Evolutionary conservation across 2,113 vertebrate genomes (phyloP), one percentile per base, ranked within the genome.

Genomic region (Heliornis fulica): DNA sequence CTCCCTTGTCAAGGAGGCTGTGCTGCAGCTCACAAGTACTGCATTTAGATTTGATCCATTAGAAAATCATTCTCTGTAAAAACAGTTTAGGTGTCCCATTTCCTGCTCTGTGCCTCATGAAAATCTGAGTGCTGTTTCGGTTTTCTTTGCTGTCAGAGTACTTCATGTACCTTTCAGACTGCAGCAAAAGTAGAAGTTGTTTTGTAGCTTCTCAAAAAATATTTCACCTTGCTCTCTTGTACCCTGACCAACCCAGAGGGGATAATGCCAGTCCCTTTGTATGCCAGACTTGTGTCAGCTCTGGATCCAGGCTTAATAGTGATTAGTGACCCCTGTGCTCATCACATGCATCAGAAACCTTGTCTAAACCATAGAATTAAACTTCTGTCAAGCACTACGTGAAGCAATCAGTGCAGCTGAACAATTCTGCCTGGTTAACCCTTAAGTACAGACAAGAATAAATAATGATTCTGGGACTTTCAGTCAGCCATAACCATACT

Each of bases 341-440:
- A 57, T 57, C 80, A 25, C 5, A 25, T 31, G 41, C 89, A 74
- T 72, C 72, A 86, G 71, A 83, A 94, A 74, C 86, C 71, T 85
- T 45, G 85, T 34, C 65, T 82, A 72, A 87, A 75, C 19, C 57
- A 4, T 17, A 51, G 78, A 89, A 79, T 79, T 68, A 91, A 95
- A 91, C 53, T 91, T 79, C 61, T 93, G 82, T 46, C 48, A 64
- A 71, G 72, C 60, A 14, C 69, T 75, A 1, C 1, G 9, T 70
- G 80, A 40, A 71, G 87, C 83, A 53, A 2, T 64, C 43, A 31
- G 66, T 2, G 15, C 5, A 1, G 38, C 45, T 65, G 75, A 82
- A 22, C 43, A 41, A n/a, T 69, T 72, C 57, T 83, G 85, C 53
- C 78, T 80, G 65, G 26, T 45, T 57, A 87, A 53, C 32, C 61